A percentile compares a stretch with the other conserved stretches of the same genome.
Evolutionary conservation across 2,113 vertebrate species (phyloP).

Genomic region (Mandrillus leucophaeus): DNA sequence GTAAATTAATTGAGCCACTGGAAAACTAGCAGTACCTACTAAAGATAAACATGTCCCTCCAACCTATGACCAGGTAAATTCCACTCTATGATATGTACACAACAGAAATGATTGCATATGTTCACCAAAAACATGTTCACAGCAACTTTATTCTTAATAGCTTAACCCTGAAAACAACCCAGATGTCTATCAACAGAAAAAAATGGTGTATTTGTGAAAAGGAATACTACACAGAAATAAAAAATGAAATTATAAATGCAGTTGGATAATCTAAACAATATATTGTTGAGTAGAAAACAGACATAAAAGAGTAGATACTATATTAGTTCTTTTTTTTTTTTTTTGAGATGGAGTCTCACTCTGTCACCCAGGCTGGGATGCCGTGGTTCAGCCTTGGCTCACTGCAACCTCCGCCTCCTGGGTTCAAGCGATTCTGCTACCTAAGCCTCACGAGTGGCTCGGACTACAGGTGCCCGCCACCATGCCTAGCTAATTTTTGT

Average conservation of each 20-base stretch:
- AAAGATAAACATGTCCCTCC: neutral
- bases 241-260: constrained; percentile 19
- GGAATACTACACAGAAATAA: neutral
- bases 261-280: neutral
- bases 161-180: neutral
- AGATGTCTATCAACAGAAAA: neutral
- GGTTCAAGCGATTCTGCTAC: too few species aligned
- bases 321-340: neutral
- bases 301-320: neutral
- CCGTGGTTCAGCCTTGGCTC: too few species aligned
- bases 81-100: neutral
- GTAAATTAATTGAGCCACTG: neutral
- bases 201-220: neutral
- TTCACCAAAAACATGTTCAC: neutral
- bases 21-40: neutral
- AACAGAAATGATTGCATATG: neutral
- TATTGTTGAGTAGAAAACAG: neutral
- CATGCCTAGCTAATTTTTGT: too few species aligned
- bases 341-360: too few species aligned
- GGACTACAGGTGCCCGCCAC: too few species aligned
- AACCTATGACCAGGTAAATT: neutral
- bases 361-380: too few species aligned
- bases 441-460: too few species aligned
- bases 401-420: too few species aligned
- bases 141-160: neutral